Conservation (phyloP, 2,797 vertebrate genomes). For the Taeniopygia guttata region DNA sequence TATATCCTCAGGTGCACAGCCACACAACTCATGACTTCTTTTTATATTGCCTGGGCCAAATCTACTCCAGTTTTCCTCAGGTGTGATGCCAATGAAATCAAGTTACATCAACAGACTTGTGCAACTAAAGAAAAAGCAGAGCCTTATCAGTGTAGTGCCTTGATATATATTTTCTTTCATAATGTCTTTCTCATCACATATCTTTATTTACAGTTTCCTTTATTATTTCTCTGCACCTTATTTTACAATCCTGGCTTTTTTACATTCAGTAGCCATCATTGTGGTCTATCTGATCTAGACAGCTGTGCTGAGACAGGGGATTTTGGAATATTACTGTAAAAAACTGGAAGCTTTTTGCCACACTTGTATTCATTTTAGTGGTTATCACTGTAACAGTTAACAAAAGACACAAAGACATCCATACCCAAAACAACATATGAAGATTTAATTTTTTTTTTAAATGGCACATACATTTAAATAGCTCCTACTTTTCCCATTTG, state of each 20-base stretch:
- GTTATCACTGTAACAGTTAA: slow-evolving; percentile 67
- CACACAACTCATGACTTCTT: not conserved
- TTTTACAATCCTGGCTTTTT: slow-evolving; percentile 26
- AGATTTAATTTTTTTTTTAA: slow-evolving; percentile 73
- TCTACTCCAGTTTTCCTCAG: not conserved
- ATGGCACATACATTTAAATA: slow-evolving; percentile 63
- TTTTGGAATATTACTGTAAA: slow-evolving; percentile 51
- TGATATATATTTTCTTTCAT: not conserved
- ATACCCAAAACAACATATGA: slow-evolving; percentile 70
- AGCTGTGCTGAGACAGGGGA: slow-evolving; percentile 14
- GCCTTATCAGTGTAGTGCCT: not conserved
- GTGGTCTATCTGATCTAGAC: slow-evolving; percentile 49
- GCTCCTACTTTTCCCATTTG: slow-evolving; percentile 75
- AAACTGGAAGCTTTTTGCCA: slow-evolving; percentile 37
- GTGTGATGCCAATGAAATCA: not conserved
- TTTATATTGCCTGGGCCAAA: not conserved
- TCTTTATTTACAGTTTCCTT: slow-evolving; percentile 19
- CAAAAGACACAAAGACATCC: slow-evolving; percentile 63
- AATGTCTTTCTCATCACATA: not conserved
- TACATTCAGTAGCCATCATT: slow-evolving; percentile 2
- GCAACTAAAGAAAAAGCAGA: not conserved
- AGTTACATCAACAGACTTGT: not conserved
- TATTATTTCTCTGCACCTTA: not conserved
- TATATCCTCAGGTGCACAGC: not conserved
- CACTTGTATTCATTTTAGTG: slow-evolving; percentile 63